Conservation (phyloP, 2,113 vertebrate genomes). For the Syngnathus typhle region DNA sequence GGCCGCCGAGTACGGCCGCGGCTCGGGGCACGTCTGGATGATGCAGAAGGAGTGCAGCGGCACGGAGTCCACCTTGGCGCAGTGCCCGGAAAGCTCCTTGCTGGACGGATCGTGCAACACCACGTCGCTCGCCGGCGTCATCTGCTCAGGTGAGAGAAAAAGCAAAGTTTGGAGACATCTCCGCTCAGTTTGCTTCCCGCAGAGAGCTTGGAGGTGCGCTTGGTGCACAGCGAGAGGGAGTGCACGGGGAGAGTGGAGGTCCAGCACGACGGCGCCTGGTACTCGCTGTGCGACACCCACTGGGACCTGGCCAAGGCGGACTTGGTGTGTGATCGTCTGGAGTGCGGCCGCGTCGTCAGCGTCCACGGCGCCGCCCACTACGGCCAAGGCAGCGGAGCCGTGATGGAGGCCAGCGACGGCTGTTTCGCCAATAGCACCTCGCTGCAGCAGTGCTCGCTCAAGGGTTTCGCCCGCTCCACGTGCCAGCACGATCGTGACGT, state of each 20-base stretch:
- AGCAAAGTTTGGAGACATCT: not conserved
- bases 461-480: constrained; percentile 29
- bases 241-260: constrained; percentile 66
- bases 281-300: constrained; percentile 55
- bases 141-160: constrained; percentile 43
- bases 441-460: constrained; percentile 37
- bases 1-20: constrained; percentile 9
- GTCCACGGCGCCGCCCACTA: constrained; percentile 21
- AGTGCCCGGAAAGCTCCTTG: constrained; percentile 35
- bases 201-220: constrained; percentile 50
- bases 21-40: constrained; percentile 14
- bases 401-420: constrained; percentile 24
- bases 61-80: constrained; percentile 27
- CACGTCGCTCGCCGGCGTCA: constrained; percentile 40
- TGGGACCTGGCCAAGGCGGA: constrained; percentile 56
- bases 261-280: constrained; percentile 37
- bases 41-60: constrained; percentile 51
- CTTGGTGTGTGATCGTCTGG: constrained; percentile 48
- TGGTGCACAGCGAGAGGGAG: constrained; percentile 25
- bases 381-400: constrained; percentile 41
- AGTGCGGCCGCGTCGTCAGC: constrained; percentile 37
- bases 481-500: constrained; percentile 52
- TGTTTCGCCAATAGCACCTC: constrained; percentile 45
- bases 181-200: not conserved
- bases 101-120: constrained; percentile 36